Percentiles rank a stretch among this genome's conserved stretches.
Conservation (phyloP, 37 sponge, comb jelly and placozoan genomes). For the Trichoplax adhaerens region DNA sequence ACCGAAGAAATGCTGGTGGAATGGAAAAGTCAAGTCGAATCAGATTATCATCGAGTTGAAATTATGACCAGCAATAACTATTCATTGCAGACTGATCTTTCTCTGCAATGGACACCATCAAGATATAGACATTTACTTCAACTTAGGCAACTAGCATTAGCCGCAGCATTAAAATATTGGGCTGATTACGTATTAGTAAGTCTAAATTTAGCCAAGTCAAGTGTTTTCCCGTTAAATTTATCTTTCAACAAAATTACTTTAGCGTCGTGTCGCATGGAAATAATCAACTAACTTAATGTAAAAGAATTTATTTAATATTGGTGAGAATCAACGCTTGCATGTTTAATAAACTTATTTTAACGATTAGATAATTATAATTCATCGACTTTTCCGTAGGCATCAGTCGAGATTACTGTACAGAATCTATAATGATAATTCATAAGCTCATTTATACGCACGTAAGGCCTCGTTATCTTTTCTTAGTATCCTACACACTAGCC, state of each 20-base stretch:
- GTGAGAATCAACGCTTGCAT: background rate
- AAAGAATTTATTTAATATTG: background rate
- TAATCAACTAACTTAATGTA: no score
- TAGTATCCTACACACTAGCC: no score
- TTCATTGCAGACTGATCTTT: background rate
- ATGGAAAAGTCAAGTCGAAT: slow-evolving; percentile 38
- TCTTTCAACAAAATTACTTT: background rate
- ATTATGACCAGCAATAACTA: slow-evolving; percentile 13
- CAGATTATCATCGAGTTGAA: slow-evolving; percentile 32
- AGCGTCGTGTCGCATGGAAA: background rate
- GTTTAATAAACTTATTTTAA: background rate
- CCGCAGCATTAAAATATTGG: slow-evolving; percentile 24
- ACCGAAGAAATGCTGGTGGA: slow-evolving; percentile 51
- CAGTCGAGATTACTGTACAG: no score
- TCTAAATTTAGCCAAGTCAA: background rate
- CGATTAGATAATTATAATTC: background rate
- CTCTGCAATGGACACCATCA: no score
- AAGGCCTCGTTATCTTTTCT: no score
- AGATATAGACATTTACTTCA: slow-evolving; percentile 23
- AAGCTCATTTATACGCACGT: no score
- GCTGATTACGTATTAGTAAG: slow-evolving; percentile 68
- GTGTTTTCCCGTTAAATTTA: background rate
- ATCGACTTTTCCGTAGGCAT: no score
- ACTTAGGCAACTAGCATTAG: slow-evolving; percentile 57
- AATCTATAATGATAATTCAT: no score